Percentiles rank a stretch among this genome's conserved stretches.
Conservation (phyloP, 1,140 invertebrate genomes). For the Lepeophtheirus salmonis region DNA sequence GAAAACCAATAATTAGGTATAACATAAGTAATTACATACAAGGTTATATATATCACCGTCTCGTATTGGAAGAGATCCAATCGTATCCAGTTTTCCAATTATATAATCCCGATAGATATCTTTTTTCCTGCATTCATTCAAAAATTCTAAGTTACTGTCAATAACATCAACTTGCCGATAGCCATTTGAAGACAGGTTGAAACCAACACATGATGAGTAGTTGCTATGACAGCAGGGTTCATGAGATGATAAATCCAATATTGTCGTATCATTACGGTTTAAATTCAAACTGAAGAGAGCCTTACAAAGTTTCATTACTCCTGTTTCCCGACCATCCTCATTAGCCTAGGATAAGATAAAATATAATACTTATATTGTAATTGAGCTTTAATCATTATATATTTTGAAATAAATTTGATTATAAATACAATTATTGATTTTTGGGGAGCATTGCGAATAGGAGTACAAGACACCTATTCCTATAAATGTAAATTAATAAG, state of each 20-base stretch:
- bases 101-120: neutral
- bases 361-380: neutral
- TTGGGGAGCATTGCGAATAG: too few relatives aligned
- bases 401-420: too few relatives aligned
- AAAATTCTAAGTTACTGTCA: neutral
- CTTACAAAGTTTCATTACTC: neutral
- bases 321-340: neutral
- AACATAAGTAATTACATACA: too few relatives aligned
- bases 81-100: neutral
- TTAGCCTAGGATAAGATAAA: neutral
- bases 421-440: too few relatives aligned
- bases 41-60: too few relatives aligned
- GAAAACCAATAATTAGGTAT: too few relatives aligned
- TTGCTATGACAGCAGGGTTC: neutral
- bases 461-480: too few relatives aligned
- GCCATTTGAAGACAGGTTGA: neutral
- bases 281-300: neutral
- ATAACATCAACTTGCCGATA: neutral
- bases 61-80: neutral
- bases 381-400: too few relatives aligned
- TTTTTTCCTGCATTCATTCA: neutral
- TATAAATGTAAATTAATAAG: too few relatives aligned
- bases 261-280: neutral
- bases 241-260: neutral
- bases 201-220: neutral